These are phyloP conservation scores for Eristalis tenax DNA, from an alignment of 2,888 invertebrate genomes.

Conservation along the genomic window DNA sequence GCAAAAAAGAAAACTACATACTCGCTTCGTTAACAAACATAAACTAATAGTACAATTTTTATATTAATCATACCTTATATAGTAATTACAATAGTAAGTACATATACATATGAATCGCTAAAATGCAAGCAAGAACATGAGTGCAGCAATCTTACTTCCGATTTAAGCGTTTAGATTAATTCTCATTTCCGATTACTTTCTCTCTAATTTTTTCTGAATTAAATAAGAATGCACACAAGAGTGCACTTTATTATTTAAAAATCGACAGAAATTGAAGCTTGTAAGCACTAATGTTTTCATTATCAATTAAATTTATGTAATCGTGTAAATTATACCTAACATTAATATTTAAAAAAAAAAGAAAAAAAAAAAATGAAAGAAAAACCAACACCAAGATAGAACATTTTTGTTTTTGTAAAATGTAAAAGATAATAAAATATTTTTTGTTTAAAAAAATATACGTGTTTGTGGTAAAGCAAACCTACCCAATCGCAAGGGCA, in stretches of 20 bases:
- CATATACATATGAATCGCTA: constrained; percentile 15
- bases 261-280: constrained; percentile 34
- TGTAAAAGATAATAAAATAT: constrained; percentile 10
- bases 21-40: constrained; percentile 61
- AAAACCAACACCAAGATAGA: constrained; percentile 41
- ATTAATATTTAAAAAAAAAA: constrained; percentile 23
- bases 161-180: constrained; percentile 48
- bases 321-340: constrained; percentile 39
- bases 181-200: not conserved
- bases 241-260: constrained; percentile 14
- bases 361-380: constrained; percentile 31
- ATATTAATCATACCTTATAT: constrained; percentile 52
- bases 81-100: constrained; percentile 24
- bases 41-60: constrained; percentile 68
- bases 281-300: constrained; percentile 14
- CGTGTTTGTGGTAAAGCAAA: constrained; percentile 16
- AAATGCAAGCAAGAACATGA: constrained; percentile 47
- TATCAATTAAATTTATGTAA: constrained; percentile 27
- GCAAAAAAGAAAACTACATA: constrained; percentile 50
- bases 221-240: not conserved
- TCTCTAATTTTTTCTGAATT: not conserved
- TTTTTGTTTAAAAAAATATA: constrained; percentile 7
- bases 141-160: constrained; percentile 56
- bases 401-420: constrained; percentile 43
- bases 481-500: not conserved